These are phyloP conservation scores for Sminthopsis crassicaudata DNA, from an alignment of 2,113 vertebrate genomes.

Conservation along the genomic window DNA sequence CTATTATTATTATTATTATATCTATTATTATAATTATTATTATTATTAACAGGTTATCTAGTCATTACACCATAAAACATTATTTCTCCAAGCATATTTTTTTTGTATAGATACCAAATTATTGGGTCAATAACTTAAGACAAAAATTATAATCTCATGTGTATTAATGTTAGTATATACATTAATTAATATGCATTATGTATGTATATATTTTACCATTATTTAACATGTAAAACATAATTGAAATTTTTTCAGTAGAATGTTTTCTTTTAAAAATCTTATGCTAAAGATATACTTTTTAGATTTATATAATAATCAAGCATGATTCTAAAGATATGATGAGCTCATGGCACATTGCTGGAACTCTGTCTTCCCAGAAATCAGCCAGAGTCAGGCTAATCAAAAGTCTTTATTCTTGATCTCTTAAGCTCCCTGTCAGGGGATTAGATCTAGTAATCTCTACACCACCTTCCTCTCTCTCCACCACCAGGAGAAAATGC, in stretches of 20 bases:
- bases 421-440: no score
- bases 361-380: no score
- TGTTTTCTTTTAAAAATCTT: not conserved
- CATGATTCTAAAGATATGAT: not conserved
- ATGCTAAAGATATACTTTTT: not conserved
- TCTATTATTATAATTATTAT: no score
- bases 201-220: no score
- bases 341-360: not conserved
- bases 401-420: no score
- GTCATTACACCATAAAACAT: not conserved
- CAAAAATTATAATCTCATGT: not conserved
- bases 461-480: no score
- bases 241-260: not conserved
- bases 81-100: not conserved
- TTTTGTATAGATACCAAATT: not conserved
- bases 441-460: no score
- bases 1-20: no score
- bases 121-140: not conserved
- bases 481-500: no score
- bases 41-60: not conserved
- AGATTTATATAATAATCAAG: not conserved
- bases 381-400: no score
- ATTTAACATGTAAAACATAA: not conserved
- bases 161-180: not conserved
- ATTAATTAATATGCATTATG: no score